A percentile compares a stretch with the other conserved stretches of the same genome.
These are phyloP conservation scores for Stictocephala bisonia DNA, from an alignment of 2,888 invertebrate species.

Conservation along the genomic window DNA sequence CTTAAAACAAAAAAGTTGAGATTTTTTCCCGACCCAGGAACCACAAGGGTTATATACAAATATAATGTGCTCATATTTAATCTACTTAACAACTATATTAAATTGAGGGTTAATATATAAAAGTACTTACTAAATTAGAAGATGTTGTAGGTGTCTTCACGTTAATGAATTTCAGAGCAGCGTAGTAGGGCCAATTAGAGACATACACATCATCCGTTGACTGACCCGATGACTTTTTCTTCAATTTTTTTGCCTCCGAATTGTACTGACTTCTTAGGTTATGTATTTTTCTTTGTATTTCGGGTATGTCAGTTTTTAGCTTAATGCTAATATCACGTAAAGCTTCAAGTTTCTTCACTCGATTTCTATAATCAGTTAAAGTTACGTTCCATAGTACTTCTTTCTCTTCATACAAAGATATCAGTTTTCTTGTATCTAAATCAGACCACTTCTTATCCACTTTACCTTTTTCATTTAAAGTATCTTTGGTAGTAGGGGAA, in stretches of 20 bases:
- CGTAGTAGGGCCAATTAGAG: constrained; percentile 16
- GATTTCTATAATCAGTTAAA: constrained; percentile 29
- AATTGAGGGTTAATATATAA: background rate
- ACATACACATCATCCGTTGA: constrained; percentile 16
- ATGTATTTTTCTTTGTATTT: constrained; percentile 1
- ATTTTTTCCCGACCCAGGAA: too few relatives aligned
- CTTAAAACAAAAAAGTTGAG: too few relatives aligned
- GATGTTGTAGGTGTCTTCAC: constrained; percentile 9
- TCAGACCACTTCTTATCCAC: constrained; percentile 35
- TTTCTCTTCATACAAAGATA: constrained; percentile 32
- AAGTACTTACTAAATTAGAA: background rate
- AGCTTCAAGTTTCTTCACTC: constrained; percentile 17
- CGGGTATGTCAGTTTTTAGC: constrained; percentile 3
- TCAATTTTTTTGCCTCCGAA: constrained; percentile 6
- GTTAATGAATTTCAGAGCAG: constrained; percentile 23
- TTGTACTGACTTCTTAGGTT: constrained; percentile 15
- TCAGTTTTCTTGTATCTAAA: constrained; percentile 30
- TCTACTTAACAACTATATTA: background rate
- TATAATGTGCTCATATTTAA: background rate
- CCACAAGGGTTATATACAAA: too few relatives aligned
- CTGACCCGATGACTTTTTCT: constrained; percentile 6
- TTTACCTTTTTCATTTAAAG: too few relatives aligned
- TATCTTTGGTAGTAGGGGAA: too few relatives aligned
- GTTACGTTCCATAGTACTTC: constrained; percentile 33
- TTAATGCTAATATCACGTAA: background rate